Base-by-base conservation (phyloP, 1,140 invertebrate species). In the Apis cerana region DNA sequence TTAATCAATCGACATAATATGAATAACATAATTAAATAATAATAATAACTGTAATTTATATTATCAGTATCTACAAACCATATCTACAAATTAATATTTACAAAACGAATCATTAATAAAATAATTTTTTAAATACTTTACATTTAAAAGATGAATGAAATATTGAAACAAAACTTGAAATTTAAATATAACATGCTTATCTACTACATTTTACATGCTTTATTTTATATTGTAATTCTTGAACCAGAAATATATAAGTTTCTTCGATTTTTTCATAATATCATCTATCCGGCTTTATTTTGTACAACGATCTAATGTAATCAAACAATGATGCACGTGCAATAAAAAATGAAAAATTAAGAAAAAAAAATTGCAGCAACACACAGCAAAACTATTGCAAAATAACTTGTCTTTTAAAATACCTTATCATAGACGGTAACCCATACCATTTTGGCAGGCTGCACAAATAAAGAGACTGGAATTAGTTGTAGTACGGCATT, bases 371-470 rank as follows among this genome's bases (percentile, higher is more conserved):
- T 0, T 19, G 15, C 17, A 56, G 21, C 50, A 48, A 68, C 15
- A 67, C 50, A 27, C 11, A 61, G 11, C 56, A 61, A 43, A 23
- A 67, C n/a, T 67, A 82, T 17, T 82, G n/a, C 50, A 50, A 78
- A 78, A 70, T 13, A 82, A 71, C 62, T 50, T 78, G n/a, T 64
- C 61, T 54, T 72, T 62, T 21, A 54, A 43, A 84, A 77, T 94
- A 94, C 94, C 94, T 94, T 91, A 91, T 94, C 93, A 69, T 94
- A 91, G 89, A 69, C 87, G 88, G 93, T 94, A 88, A 92, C 92
- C 94, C 94, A 94, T 90, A 94, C 92, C 94, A 94, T 94, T 93
- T 92, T 94, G 90, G 89, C 88, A 87, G 91, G 92, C 94, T 94
- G 93, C 91, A 89, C 82, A 92, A 94, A 94, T 91, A 94, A 93